Base-by-base conservation (phyloP, 2,888 invertebrate genomes). In the Tiliacea aurago region DNA sequence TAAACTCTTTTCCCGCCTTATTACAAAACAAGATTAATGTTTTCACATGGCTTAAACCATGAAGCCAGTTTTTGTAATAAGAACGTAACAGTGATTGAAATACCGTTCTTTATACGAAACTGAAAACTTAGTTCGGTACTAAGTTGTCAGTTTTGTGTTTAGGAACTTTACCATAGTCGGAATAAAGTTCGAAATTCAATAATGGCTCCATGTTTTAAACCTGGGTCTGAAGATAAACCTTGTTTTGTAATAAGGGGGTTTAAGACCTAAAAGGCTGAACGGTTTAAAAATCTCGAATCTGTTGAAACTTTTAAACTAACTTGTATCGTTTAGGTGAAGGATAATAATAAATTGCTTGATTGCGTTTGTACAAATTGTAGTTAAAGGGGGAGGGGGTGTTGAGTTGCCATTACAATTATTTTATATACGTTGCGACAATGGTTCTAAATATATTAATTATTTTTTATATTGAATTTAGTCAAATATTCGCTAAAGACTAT, bases 251-350 rank as follows among this genome's bases (percentile, higher is more conserved):
- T n/a, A n/a, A n/a, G n/a, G n/a, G n/a, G n/a, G n/a, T n/a, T n/a
- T 37, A 37, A 72, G 63, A 84, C 63, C 75, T 63, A 62, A 80
- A 85, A 86, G 86, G 84, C 85, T 85, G 85, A 86, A 85, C 47
- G 81, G 76, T 85, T 85, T 83, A 64, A 81, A 71, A 73, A 86
- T 83, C 86, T 86, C 86, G 85, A 86, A 86, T 86, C 83, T 85
- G 79, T 78, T 74, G 74, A 72, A 70, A 70, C 75, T 68, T 74
- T 81, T 78, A 69, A 83, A 84, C 74, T 72, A 79, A 77, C 69
- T 75, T 85, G 79, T 84, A 79, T 86, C 45, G 73, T 83, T 80
- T 85, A 84, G 86, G 86, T 85, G 87, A 85, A 74, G 84, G 87
- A 87, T 83, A 78, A 80, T 74, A 83, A 77, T 62, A 68, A 71